phyloP scores from a whole-genome alignment of 2,888 invertebrate genomes.

The Ormyrus thymus region DNA sequence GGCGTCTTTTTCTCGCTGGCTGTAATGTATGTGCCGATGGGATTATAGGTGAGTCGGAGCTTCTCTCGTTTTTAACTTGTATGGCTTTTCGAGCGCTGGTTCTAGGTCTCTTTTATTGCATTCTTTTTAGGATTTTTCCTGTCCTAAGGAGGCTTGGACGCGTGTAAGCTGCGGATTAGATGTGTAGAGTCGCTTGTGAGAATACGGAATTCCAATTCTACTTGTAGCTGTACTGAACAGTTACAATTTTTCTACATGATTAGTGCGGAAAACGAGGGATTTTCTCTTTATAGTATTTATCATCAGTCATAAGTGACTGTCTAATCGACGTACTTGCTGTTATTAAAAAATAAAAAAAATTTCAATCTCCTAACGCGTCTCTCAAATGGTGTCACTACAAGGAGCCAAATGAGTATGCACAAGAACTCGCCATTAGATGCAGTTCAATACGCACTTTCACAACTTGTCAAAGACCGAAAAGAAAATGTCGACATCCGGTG shows the following conservation, averaged over 20 bases:
- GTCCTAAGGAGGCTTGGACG: neutral
- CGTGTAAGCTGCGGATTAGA: neutral
- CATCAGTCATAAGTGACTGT: too few relatives aligned
- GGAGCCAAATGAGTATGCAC: too few relatives aligned
- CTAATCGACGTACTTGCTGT: too few relatives aligned
- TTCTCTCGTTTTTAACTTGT: neutral
- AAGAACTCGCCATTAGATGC: too few relatives aligned
- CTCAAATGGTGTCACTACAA: too few relatives aligned
- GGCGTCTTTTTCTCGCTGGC: conserved; percentile 37
- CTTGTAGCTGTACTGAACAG: neutral
- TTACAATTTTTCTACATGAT: neutral
- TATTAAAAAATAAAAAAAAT: too few relatives aligned
- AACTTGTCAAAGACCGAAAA: neutral
- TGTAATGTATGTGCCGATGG: neutral
- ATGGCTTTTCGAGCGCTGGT: neutral
- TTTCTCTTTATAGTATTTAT: too few relatives aligned
- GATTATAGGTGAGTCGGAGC: neutral
- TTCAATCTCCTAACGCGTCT: too few relatives aligned
- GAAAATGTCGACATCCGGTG: conserved; percentile 5
- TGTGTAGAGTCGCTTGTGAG: too few relatives aligned
- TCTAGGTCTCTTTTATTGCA: conserved; percentile 23
- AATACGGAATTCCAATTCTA: neutral
- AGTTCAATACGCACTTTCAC: conserved; percentile 8
- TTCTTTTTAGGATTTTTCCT: conserved; percentile 30
- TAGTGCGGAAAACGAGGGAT: too few relatives aligned